Evolutionary conservation across 2,797 vertebrate genomes (phyloP), one percentile per base, ranked within the genome.

Genomic region (Furcifer pardalis): DNA sequence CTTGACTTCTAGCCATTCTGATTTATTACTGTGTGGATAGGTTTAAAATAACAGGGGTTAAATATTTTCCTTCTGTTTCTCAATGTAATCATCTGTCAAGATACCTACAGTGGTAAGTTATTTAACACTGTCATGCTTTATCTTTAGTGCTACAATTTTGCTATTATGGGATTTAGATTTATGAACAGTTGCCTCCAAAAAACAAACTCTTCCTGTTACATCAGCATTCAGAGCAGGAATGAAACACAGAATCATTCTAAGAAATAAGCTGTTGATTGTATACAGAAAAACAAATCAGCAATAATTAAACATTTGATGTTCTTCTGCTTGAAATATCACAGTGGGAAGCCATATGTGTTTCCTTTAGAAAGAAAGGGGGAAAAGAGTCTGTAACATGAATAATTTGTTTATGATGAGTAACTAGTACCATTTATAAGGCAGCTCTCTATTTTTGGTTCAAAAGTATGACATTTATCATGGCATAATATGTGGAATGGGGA

Each of bases 241-340:
- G 71, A 91, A n/a, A 73, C 12, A 30, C 71, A 86, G 90, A 90
- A 79, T 72, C 0, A 0, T 89, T 91, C 85, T 82, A 69, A 91
- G 85, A 92, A 90, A 83, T 86, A 42, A 62, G 52, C 81, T 88
- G 79, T 84, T 91, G 83, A 91, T 90, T 87, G 46, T 87, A 86
- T 76, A 86, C 17, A 88, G 82, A 86, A 90, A 92, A 89, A 82
- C 71, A 90, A 89, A 86, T 91, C 65, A 91, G 37, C 83, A 83
- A 59, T 92, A 91, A 90, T 94, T 91, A 90, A 92, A 90, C 79
- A 82, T 86, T 85, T 88, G 81, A 66, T 25, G n/a, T 79, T 92
- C 83, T 85, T 49, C 56, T 93, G 86, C 63, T 21, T 88, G 86
- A 79, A 75, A 91, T n/a, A 78, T 92, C 76, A 90, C 88, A 86